Evolutionary conservation across 2,888 invertebrate genomes (phyloP).

Genomic region (Crossocerus cetratus): DNA sequence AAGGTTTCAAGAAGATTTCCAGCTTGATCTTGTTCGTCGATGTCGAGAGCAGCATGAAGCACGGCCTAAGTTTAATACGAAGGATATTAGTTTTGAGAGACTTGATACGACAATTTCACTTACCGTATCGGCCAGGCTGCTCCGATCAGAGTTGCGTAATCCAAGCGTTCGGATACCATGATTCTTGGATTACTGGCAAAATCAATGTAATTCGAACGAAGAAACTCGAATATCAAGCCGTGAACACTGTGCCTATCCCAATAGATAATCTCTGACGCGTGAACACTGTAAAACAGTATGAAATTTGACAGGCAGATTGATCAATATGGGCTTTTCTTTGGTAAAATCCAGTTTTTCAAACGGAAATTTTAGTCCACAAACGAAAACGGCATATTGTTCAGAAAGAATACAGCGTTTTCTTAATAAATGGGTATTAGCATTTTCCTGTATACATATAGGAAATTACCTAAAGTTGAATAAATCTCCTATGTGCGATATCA

Average conservation of each 20-base stretch:
- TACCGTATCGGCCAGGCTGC: constrained; percentile 62
- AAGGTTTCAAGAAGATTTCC: constrained; percentile 62
- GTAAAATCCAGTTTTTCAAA: too few species aligned
- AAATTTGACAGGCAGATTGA: background rate
- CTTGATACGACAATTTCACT: background rate
- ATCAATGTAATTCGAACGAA: constrained; percentile 52
- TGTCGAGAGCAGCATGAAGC: constrained; percentile 64
- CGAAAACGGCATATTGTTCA: too few species aligned
- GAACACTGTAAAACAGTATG: constrained; percentile 35
- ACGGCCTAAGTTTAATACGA: constrained; percentile 49
- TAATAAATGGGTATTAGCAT: too few species aligned
- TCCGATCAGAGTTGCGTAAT: constrained; percentile 42
- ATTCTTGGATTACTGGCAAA: constrained; percentile 55
- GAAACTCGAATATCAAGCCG: constrained; percentile 56
- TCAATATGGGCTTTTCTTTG: too few species aligned
- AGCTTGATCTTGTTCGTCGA: constrained; percentile 59
- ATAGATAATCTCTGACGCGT: constrained; percentile 50
- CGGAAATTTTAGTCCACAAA: background rate
- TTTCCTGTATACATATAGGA: background rate
- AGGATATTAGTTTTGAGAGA: background rate
- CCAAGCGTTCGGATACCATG: constrained; percentile 52
- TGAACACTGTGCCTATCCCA: constrained; percentile 59
- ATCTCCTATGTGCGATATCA: constrained; percentile 59
- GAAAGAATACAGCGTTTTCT: too few species aligned
- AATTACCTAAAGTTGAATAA: constrained; percentile 66